Conservation (phyloP, 2,113 vertebrate genomes). For the Onychostoma macrolepis region DNA sequence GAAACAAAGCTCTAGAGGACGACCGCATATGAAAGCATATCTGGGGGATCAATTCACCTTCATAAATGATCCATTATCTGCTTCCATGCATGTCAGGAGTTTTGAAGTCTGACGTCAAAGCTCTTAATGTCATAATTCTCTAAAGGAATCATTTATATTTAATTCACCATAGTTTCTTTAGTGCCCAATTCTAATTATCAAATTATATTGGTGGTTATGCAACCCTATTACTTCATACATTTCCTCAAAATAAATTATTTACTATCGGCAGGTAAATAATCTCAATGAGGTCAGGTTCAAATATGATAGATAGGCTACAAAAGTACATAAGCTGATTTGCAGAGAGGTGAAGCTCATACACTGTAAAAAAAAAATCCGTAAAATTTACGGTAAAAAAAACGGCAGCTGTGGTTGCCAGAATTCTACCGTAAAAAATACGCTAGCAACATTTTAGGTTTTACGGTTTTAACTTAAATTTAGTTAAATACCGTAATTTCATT, state of each 20-base stretch:
- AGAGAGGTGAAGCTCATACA: no score
- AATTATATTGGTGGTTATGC: not conserved
- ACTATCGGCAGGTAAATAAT: not conserved
- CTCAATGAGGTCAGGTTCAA: no score
- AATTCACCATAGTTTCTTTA: not conserved
- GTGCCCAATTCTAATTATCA: not conserved
- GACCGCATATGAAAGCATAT: not conserved
- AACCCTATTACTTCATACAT: not conserved
- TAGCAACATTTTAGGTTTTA: no score
- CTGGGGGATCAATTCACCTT: not conserved
- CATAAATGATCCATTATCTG: slow-evolving; percentile 12
- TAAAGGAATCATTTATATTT: not conserved
- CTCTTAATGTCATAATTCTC: not conserved
- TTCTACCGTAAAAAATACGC: no score
- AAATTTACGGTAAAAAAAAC: no score
- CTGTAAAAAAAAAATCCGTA: no score
- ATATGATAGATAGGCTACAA: no score
- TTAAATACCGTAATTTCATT: no score
- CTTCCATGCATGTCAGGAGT: not conserved
- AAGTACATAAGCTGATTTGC: no score
- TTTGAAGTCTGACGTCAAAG: slow-evolving; percentile 11
- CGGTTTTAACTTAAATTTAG: no score
- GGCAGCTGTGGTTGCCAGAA: no score
- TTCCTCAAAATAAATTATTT: not conserved
- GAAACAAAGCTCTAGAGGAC: not conserved